Percentiles rank a stretch among this genome's conserved stretches.
Evolutionary conservation across 2,113 vertebrate species (phyloP).

Genomic region (Jaculus jaculus): DNA sequence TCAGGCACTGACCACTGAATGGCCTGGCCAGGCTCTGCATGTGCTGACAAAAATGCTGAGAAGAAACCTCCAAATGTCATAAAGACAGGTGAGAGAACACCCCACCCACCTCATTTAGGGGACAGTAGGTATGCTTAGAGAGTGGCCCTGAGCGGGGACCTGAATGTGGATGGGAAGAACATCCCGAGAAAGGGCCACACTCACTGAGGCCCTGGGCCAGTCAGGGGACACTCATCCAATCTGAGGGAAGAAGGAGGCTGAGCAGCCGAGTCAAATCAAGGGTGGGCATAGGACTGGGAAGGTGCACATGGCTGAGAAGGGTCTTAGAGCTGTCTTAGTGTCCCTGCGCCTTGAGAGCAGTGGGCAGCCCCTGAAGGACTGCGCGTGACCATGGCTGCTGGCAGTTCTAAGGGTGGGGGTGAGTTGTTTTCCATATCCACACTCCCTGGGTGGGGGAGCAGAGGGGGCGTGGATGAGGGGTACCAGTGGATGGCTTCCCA

Average conservation of each 20-base stretch:
- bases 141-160: background rate
- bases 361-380: too few species aligned
- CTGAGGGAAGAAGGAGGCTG: background rate
- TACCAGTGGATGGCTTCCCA: accelerated
- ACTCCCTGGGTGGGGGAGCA: background rate
- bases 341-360: background rate
- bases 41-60: too few species aligned
- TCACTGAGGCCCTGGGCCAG: background rate
- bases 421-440: background rate
- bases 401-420: background rate
- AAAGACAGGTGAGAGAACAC: too few species aligned
- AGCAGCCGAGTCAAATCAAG: too few species aligned
- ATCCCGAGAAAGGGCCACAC: background rate
- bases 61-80: background rate
- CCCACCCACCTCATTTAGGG: accelerated
- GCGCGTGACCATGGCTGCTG: accelerated
- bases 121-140: background rate
- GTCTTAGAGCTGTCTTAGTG: accelerated
- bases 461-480: background rate
- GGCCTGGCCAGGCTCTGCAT: background rate
- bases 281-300: background rate
- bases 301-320: accelerated
- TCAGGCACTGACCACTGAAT: accelerated
- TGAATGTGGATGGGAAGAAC: background rate
- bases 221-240: too few species aligned